Base-by-base conservation (phyloP, 2,113 vertebrate species). In the Indri indri region DNA sequence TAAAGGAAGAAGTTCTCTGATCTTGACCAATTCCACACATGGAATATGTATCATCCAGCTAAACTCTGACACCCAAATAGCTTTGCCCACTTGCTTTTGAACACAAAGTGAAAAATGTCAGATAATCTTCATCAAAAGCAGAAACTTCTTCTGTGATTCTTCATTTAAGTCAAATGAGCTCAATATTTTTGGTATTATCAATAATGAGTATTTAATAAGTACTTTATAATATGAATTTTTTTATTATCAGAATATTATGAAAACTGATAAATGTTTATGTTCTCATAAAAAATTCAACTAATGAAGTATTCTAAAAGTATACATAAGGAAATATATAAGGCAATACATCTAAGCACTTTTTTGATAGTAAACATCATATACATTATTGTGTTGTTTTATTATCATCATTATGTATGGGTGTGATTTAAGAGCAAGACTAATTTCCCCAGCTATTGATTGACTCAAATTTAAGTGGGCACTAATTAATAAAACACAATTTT, bases 401-500 rank as follows among this genome's bases (percentile, higher is more conserved):
- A 37, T 37, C 20, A 22, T 95, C 42, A 71, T 88, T 68, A 68
- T 32, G 13, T 63, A 76, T 52, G n/a, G n/a, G 27, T 88, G 11
- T 71, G 63, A 93, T 79, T 95, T 96, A 65, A 97, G 57, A 95
- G 45, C 40, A 88, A 93, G n/a, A 23, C 52, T 84, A 70, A 82
- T 79, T 95, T 96, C 17, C 23, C 37, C 65, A 37, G 20, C 47
- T 83, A 74, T 76, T 87, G 89, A 79, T 68, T 68, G 59, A 91
- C 65, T 90, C 79, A 96, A 91, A 97, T 91, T 91, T 88, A 92
- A 93, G 61, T 92, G 91, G 45, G 80, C 14, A 37, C 66, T 95
- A 92, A 96, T 93, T 90, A 93, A 83, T 85, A 90, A 94, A 94
- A 96, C 88, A 52, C 11, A 80, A 81, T 85, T 91, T 88, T 80